Conservation (phyloP, 2,113 vertebrate genomes). For the Phycodurus eques region DNA sequence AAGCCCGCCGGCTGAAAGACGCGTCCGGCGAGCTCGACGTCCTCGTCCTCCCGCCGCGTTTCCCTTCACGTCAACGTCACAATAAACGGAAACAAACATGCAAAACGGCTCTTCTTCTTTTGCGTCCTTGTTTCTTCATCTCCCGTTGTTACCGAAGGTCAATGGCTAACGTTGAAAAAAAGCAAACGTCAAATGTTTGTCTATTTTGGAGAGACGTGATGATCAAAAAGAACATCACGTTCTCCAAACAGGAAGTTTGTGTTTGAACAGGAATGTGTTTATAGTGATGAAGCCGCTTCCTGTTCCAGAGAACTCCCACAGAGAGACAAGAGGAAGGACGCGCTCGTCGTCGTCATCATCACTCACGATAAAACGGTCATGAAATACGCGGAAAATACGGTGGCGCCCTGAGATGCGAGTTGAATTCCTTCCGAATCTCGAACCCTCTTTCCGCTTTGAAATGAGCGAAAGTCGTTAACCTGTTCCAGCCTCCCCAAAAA, state of each 20-base stretch:
- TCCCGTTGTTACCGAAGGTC: no score
- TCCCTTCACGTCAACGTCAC: slow-evolving; percentile 81
- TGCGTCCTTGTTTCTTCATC: no score
- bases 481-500: background rate
- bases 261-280: slow-evolving; percentile 4
- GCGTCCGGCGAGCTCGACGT: no score
- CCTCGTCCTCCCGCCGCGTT: slow-evolving; percentile 79
- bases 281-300: background rate
- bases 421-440: no score
- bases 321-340: background rate
- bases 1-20: slow-evolving; percentile 3
- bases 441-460: no score
- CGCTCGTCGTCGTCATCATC: background rate
- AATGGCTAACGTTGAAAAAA: no score
- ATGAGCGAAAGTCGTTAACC: background rate
- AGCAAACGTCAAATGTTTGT: no score
- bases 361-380: no score
- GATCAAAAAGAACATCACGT: background rate
- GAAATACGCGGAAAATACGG: no score
- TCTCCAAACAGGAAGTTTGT: slow-evolving; percentile 3
- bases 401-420: no score
- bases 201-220: no score
- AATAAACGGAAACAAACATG: background rate
- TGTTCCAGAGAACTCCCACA: background rate
- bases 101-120: no score